A percentile compares a stretch with the other conserved stretches of the same genome.
These are phyloP conservation scores for Lycocerus yunnanus DNA, from an alignment of 2,888 invertebrate species.

Conservation along the genomic window DNA sequence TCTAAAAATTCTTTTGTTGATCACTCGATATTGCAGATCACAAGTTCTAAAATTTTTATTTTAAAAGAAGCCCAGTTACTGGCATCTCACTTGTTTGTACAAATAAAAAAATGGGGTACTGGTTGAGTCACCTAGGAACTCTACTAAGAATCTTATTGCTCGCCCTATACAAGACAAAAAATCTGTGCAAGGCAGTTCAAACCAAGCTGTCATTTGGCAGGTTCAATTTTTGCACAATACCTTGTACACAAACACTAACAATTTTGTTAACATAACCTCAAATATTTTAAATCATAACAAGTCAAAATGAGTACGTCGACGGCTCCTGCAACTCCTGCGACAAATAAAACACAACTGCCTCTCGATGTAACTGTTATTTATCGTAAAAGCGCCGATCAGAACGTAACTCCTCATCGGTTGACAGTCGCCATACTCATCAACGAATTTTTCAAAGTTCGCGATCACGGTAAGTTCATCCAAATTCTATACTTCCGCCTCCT, in stretches of 20 bases:
- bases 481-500: constrained; percentile 5
- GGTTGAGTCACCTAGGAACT: too few relatives aligned
- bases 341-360: background rate
- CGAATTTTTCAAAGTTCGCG: constrained; percentile 71
- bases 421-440: constrained; percentile 76
- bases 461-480: constrained; percentile 51
- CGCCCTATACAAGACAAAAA: too few relatives aligned
- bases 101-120: too few relatives aligned
- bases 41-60: too few relatives aligned
- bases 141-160: too few relatives aligned
- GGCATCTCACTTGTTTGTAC: too few relatives aligned
- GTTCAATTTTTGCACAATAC: too few relatives aligned
- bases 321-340: background rate
- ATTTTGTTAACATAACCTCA: background rate
- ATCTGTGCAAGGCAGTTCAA: too few relatives aligned
- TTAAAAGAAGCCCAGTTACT: too few relatives aligned
- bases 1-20: too few relatives aligned
- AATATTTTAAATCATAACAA: background rate
- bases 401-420: constrained; percentile 79
- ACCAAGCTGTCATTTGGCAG: too few relatives aligned
- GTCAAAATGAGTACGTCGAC: background rate
- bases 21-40: too few relatives aligned
- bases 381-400: background rate
- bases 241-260: background rate
- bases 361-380: background rate